Conservation (phyloP, 2,113 vertebrate species). For the Ovis canadensis region DNA sequence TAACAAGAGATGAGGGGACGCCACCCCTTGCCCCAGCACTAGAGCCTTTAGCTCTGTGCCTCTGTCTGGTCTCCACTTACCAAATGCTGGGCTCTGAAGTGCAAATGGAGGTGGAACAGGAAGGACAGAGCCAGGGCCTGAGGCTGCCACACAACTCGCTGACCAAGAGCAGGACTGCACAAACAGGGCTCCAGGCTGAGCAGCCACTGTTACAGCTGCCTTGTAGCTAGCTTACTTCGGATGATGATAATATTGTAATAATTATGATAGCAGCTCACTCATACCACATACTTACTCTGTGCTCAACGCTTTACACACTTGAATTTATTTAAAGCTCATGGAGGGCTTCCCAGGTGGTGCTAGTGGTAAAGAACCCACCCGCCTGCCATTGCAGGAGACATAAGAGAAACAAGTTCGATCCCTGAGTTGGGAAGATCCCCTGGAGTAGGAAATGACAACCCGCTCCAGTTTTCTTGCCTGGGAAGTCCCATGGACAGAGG, state of each 20-base stretch:
- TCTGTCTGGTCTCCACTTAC: background rate
- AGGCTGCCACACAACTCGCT: background rate
- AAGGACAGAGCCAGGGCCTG: background rate
- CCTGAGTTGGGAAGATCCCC: background rate
- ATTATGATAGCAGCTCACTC: background rate
- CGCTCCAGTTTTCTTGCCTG: background rate
- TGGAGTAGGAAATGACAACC: background rate
- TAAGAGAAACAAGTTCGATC: background rate
- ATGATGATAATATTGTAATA: fast-evolving
- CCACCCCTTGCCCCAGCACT: background rate
- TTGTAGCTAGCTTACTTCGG: background rate
- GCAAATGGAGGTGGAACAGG: background rate
- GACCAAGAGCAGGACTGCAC: background rate
- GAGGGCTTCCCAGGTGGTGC: background rate
- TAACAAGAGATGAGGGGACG: background rate
- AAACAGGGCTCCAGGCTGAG: too few relatives aligned
- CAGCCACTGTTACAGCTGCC: background rate
- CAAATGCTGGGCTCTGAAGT: background rate
- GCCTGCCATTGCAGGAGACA: background rate
- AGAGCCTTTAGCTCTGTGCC: background rate
- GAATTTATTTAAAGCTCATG: background rate
- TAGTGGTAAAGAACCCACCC: background rate
- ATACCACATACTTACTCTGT: fast-evolving
- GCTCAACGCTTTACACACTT: background rate
- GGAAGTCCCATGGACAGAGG: background rate